These are phyloP conservation scores for Rissa tridactyla DNA, from an alignment of 2,113 vertebrate genomes.

Conservation along the genomic window DNA sequence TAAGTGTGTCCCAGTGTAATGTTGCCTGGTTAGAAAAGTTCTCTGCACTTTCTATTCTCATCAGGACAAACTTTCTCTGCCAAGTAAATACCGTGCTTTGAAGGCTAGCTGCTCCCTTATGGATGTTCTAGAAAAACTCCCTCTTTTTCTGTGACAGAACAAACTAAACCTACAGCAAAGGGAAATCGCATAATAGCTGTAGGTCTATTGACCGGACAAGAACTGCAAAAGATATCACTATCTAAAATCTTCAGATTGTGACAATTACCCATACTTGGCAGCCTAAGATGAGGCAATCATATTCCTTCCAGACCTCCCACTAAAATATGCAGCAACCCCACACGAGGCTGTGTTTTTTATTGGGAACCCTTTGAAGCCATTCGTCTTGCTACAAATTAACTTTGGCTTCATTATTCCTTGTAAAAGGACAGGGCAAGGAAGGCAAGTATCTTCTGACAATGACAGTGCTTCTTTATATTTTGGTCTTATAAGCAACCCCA, in stretches of 20 bases:
- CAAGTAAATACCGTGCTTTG: neutral
- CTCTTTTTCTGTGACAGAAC: neutral
- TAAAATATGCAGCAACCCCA: neutral
- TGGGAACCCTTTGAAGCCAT: slow-evolving; percentile 5
- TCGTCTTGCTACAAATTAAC: neutral
- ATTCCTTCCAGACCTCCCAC: slow-evolving; percentile 10
- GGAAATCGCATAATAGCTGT: neutral
- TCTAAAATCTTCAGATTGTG: neutral
- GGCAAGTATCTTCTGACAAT: neutral
- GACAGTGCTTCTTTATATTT: neutral
- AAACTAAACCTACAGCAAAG: neutral
- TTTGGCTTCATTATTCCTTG: neutral
- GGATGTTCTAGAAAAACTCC: neutral
- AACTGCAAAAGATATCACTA: neutral
- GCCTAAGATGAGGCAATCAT: neutral
- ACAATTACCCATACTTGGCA: neutral
- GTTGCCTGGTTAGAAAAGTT: neutral
- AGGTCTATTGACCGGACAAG: neutral
- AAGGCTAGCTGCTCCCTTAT: neutral
- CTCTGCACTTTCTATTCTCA: neutral
- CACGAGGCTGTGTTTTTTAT: neutral
- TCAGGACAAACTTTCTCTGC: neutral
- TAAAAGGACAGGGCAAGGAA: neutral
- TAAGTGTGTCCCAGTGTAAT: neutral
- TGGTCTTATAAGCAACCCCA: neutral